Base-by-base conservation (phyloP, 2,888 invertebrate species). In the Terebella lapidaria region DNA sequence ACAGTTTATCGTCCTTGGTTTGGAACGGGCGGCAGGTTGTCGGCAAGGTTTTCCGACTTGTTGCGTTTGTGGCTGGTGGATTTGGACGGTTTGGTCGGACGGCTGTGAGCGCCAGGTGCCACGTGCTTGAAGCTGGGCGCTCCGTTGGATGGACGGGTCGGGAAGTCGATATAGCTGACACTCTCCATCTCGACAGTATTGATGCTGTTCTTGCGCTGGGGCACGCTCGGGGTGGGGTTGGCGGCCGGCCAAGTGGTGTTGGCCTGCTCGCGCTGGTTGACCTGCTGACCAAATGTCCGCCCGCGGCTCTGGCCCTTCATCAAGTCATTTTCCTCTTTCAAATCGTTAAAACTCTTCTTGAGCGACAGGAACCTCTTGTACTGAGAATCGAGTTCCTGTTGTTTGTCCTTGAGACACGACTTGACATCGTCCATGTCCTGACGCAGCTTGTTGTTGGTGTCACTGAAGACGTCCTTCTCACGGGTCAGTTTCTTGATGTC, bases 291-390 rank as follows among this genome's bases (percentile, higher is more conserved):
- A 24, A 49, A 5, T 5, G 18, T 22, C 18, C 54, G 26, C 18
- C 35, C 47, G 3, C 55, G 45, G 2, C 54, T 54, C 47, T 56
- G 54, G 20, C 29, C 25, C 29, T 56, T 46, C 46, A 58, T n/a
- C n/a, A 18, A 28, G 15, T 59, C 59, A 49, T 55, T 59, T n/a
- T 59, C 55, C n/a, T 46, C 46, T 20, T 24, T 27, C 10, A 55
- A 49, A 4, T 59, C 47, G 30, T 45, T 56, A 30, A 56, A 56
- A 30, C 47, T 59, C 26, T 56, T 56, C 29, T 56, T 54, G 24
- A 59, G 45, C 10, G 28, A 22, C 1, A 42, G 3, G 28, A 58
- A 59, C 10, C 55, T 15, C 24, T 56, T 46, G 24, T 24, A 18
- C 20, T 56, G 59, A n/a, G 25, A 25, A 18, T 22, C 26, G 27